Conservation (phyloP, 35 echinoderm and acorn worm genomes). For the Lytechinus variegatus region DNA sequence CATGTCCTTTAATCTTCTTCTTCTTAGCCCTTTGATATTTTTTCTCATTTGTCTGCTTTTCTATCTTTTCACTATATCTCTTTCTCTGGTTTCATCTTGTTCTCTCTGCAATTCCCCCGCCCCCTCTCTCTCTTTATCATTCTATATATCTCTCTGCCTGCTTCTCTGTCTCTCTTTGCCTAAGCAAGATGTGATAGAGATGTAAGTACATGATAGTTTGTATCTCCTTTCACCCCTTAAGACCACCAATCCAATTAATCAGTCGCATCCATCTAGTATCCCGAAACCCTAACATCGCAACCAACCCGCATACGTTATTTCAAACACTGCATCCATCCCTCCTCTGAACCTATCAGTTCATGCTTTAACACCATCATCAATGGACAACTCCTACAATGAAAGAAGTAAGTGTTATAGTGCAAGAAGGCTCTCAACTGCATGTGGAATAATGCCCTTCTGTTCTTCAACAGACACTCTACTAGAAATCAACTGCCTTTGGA, state of each 20-base stretch:
- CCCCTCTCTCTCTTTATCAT: neutral
- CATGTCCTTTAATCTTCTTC: neutral
- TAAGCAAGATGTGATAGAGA: neutral
- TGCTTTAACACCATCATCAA: neutral
- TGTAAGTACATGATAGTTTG: neutral
- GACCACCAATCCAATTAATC: constrained; percentile 17
- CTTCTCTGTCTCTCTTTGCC: neutral
- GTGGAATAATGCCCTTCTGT: too few species aligned
- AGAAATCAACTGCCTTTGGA: too few species aligned
- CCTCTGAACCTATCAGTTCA: neutral
- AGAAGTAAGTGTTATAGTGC: too few species aligned
- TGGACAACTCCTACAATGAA: neutral
- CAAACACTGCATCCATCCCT: too few species aligned
- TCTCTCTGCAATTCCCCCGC: neutral
- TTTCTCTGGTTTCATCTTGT: neutral
- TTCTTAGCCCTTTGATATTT: too few species aligned
- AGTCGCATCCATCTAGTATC: neutral
- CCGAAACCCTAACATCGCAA: neutral
- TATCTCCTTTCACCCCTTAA: neutral
- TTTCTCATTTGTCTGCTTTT: neutral
- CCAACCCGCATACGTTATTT: neutral
- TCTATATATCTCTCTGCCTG: neutral
- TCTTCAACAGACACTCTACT: too few species aligned
- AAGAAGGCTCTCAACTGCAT: too few species aligned
- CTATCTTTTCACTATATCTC: neutral